Percentiles rank a stretch among this genome's conserved stretches.
phyloP scores from a whole-genome alignment of 2,888 invertebrate genomes.

The Matsumyia berberina region DNA sequence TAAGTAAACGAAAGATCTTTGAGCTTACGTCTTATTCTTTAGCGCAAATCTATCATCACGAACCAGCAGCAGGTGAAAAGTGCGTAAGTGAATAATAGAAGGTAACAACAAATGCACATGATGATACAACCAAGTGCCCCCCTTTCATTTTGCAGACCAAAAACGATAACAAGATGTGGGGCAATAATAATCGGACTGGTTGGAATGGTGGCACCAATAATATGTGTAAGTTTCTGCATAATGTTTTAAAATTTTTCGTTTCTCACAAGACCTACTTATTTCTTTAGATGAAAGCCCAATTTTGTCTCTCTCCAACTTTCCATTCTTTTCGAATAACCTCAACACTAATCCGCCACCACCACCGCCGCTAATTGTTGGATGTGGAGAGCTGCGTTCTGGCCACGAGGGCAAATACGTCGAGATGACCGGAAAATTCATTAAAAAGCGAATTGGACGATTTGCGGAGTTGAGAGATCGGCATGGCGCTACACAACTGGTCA shows the following conservation, averaged over 20 bases:
- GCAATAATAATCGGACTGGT: slow-evolving; percentile 38
- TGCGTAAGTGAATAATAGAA: slow-evolving; percentile 48
- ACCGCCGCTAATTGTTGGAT: slow-evolving; percentile 84
- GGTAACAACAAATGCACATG: background rate
- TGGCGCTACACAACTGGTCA: slow-evolving; percentile 87
- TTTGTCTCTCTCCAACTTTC: slow-evolving; percentile 44
- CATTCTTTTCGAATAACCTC: slow-evolving; percentile 80
- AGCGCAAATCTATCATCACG: slow-evolving; percentile 25
- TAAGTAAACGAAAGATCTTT: slow-evolving; percentile 59
- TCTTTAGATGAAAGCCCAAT: slow-evolving; percentile 23
- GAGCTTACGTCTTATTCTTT: slow-evolving; percentile 38
- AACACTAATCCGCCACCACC: slow-evolving; percentile 83
- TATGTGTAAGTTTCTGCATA: slow-evolving; percentile 40
- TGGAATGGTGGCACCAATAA: slow-evolving; percentile 46
- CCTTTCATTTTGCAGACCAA: slow-evolving; percentile 13
- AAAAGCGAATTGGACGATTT: slow-evolving; percentile 86
- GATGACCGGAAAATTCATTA: slow-evolving; percentile 87
- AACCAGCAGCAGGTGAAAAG: slow-evolving; percentile 20
- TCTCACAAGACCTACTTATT: background rate
- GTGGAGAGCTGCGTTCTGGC: slow-evolving; percentile 86
- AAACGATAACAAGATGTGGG: slow-evolving; percentile 50
- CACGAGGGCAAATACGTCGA: slow-evolving; percentile 86
- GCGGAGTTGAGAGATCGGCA: slow-evolving; percentile 87
- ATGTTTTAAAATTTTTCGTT: background rate
- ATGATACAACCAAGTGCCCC: background rate